Evolutionary conservation across 37 sponge, comb jelly and placozoan genomes (phyloP).

Genomic region (Ephydatia muelleri): DNA sequence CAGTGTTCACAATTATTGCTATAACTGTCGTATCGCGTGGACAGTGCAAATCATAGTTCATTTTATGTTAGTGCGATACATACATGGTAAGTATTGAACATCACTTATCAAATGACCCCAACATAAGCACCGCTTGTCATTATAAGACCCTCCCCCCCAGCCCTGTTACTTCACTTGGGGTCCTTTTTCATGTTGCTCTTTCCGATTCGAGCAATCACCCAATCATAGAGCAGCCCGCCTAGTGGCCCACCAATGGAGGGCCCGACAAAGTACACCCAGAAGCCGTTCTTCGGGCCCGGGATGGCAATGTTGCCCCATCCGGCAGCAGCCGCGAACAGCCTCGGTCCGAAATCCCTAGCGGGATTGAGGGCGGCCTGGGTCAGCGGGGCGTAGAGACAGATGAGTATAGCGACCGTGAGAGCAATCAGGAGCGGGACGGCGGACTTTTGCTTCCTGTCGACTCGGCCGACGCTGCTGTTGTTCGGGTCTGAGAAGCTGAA

Average conservation of each 20-base stretch:
- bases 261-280: conserved; percentile 30
- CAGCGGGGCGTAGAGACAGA: conserved; percentile 17
- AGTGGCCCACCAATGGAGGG: conserved; percentile 21
- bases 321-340: conserved; percentile 35
- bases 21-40: too few species aligned
- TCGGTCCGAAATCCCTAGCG: conserved; percentile 63
- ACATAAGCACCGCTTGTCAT: too few species aligned
- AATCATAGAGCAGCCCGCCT: conserved; percentile 10
- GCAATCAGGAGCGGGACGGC: conserved; percentile 9
- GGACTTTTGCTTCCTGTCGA: background rate
- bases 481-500: conserved; percentile 14
- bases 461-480: conserved; percentile 2
- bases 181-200: background rate
- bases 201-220: background rate
- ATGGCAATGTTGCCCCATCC: conserved; percentile 45
- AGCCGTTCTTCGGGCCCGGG: conserved; percentile 26
- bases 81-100: background rate
- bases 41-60: too few species aligned
- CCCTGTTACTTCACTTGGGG: too few species aligned
- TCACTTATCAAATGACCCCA: too few species aligned
- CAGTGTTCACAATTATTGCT: background rate
- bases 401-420: conserved; percentile 18
- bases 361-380: conserved; percentile 43
- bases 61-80: too few species aligned
- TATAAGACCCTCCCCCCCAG: too few species aligned